phyloP scores from a whole-genome alignment of 2,113 vertebrate species.

The Oncorhynchus tshawytscha region DNA sequence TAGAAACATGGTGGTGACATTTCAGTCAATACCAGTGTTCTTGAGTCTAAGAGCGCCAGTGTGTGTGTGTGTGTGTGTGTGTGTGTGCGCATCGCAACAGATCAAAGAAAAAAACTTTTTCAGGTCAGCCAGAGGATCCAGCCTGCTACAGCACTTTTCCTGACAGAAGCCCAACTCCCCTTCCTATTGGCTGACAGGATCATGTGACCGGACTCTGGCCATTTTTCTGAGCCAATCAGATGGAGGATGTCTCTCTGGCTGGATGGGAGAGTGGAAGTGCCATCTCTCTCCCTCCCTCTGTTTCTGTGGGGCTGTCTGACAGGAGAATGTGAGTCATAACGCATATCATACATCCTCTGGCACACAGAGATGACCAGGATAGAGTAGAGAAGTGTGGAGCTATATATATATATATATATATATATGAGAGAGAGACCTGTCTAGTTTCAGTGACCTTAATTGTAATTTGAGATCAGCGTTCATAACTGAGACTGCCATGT shows the following conservation, averaged over 20 bases:
- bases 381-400: not conserved
- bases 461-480: not conserved
- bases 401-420: not conserved
- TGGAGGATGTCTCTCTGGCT: slow-evolving; percentile 37
- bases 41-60: not conserved
- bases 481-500: no score
- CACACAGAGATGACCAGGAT: not conserved
- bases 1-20: not conserved
- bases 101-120: slow-evolving; percentile 8
- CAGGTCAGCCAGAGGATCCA: slow-evolving; percentile 45
- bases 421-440: not conserved
- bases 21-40: not conserved
- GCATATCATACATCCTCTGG: not conserved
- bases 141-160: slow-evolving; percentile 43
- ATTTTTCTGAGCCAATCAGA: slow-evolving; percentile 66
- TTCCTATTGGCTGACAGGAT: slow-evolving; percentile 56
- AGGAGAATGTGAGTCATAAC: not conserved
- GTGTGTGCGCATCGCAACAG: not conserved
- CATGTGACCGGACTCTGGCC: slow-evolving; percentile 70
- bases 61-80: not conserved
- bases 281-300: slow-evolving; percentile 23
- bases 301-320: not conserved
- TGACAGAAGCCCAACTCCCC: slow-evolving; percentile 22
- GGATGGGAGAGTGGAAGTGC: slow-evolving; percentile 40
- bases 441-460: not conserved